Conservation (phyloP, 2,113 vertebrate species). For the Trinectes maculatus region DNA sequence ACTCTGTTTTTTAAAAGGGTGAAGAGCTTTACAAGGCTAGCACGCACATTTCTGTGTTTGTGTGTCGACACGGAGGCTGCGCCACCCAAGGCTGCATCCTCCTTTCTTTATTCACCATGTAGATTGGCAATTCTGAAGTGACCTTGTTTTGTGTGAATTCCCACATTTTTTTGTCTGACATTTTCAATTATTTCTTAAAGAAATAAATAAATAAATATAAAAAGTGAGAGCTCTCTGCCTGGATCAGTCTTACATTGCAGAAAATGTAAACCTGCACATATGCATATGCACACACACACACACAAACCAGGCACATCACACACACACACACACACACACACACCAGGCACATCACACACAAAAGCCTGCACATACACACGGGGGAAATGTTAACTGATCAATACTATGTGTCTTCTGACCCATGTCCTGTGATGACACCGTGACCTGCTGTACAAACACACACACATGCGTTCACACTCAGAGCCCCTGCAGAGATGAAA, state of each 20-base stretch:
- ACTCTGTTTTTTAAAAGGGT: conserved; percentile 25
- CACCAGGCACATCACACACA: background rate
- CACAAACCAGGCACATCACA: background rate
- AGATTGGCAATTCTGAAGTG: conserved; percentile 80
- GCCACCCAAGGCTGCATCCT: conserved; percentile 36
- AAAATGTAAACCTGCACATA: too few species aligned
- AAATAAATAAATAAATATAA: too few species aligned
- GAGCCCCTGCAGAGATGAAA: conserved; percentile 87
- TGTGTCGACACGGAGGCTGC: conserved; percentile 14
- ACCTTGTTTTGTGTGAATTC: conserved; percentile 86
- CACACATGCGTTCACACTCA: conserved; percentile 22
- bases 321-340: background rate
- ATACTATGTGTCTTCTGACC: conserved; percentile 91
- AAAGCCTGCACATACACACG: conserved; percentile 4
- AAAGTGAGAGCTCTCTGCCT: background rate
- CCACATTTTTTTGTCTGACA: conserved; percentile 91
- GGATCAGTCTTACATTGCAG: conserved; percentile 13
- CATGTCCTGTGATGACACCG: conserved; percentile 72
- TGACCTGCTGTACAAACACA: conserved; percentile 62
- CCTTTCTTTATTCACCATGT: conserved; percentile 61
- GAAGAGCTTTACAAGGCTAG: conserved; percentile 31
- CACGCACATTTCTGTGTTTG: background rate
- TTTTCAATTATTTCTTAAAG: conserved; percentile 91
- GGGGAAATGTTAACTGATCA: conserved; percentile 98
- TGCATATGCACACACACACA: background rate